Evolutionary conservation across 2,888 invertebrate species (phyloP).

Genomic region (Pilophorus perplexus): DNA sequence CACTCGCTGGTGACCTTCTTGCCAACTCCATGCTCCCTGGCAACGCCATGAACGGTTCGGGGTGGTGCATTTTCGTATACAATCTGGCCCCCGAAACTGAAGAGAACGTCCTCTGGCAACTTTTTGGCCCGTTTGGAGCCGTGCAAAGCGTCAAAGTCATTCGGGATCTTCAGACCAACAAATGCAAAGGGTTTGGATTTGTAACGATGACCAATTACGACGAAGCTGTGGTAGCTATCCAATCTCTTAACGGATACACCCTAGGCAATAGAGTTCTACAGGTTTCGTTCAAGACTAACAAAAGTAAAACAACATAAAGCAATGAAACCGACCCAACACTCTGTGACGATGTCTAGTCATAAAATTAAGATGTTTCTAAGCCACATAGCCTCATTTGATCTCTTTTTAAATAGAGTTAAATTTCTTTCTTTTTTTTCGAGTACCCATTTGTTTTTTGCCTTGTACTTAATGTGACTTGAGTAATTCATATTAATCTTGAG

Average conservation of each 20-base stretch:
- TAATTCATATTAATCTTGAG: constrained; percentile 41
- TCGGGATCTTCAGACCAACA: constrained; percentile 90
- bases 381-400: constrained; percentile 47
- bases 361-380: constrained; percentile 45
- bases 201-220: constrained; percentile 99
- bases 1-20: constrained; percentile 76
- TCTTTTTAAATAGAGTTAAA: constrained; percentile 42
- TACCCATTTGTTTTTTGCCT: constrained; percentile 7
- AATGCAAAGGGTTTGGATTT: constrained; percentile 97
- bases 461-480: constrained; percentile 33
- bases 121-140: constrained; percentile 96
- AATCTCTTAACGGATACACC: constrained; percentile 93
- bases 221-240: constrained; percentile 93
- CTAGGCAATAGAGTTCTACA: constrained; percentile 92
- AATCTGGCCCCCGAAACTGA: constrained; percentile 89
- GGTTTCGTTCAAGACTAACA: constrained; percentile 95
- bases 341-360: constrained; percentile 47
- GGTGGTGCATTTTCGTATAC: constrained; percentile 92
- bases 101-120: constrained; percentile 87
- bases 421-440: constrained; percentile 22
- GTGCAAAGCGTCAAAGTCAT: constrained; percentile 97
- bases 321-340: constrained; percentile 38
- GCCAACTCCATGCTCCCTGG: constrained; percentile 78
- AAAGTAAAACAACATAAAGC: constrained; percentile 57
- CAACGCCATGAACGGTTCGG: constrained; percentile 81